These are phyloP conservation scores for Molanna angustata DNA, from an alignment of 2,888 invertebrate species.

Conservation along the genomic window DNA sequence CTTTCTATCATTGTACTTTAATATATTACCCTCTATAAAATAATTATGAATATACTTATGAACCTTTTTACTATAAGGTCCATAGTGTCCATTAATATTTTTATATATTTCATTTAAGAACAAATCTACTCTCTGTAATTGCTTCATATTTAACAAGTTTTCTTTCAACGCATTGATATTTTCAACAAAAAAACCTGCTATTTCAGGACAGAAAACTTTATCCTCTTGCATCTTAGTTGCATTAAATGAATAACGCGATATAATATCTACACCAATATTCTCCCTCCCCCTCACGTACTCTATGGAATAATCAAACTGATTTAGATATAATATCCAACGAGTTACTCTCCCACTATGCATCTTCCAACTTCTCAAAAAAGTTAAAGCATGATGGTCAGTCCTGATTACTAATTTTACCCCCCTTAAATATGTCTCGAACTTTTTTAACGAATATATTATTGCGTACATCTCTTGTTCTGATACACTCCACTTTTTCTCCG, in stretches of 20 bases:
- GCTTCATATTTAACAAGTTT: not conserved
- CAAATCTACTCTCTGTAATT: not conserved
- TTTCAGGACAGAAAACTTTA: not conserved
- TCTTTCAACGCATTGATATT: not conserved
- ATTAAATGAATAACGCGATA: not conserved
- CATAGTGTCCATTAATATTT: not conserved
- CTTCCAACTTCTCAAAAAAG: conserved; percentile 33
- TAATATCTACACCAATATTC: conserved; percentile 4
- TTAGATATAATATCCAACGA: conserved; percentile 31
- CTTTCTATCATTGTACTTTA: not conserved
- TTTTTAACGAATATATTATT: conserved; percentile 31
- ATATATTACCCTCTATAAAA: not conserved
- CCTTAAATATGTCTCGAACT: conserved; percentile 35
- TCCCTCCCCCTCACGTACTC: conserved; percentile 5
- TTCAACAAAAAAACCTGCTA: not conserved
- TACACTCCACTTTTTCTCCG: conserved; percentile 33
- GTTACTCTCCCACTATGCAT: conserved; percentile 32
- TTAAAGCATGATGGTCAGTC: conserved; percentile 25
- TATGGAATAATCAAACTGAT: conserved; percentile 4
- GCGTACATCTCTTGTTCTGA: conserved; percentile 33
- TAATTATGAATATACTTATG: not conserved
- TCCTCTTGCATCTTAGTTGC: conserved; percentile 1
- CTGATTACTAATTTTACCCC: conserved; percentile 30
- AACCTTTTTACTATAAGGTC: not conserved
- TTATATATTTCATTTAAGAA: conserved; percentile 2